Evolutionary conservation across 1,140 invertebrate species (phyloP), one percentile per base, ranked within the genome.

Genomic region (Palaemon carinicauda): DNA sequence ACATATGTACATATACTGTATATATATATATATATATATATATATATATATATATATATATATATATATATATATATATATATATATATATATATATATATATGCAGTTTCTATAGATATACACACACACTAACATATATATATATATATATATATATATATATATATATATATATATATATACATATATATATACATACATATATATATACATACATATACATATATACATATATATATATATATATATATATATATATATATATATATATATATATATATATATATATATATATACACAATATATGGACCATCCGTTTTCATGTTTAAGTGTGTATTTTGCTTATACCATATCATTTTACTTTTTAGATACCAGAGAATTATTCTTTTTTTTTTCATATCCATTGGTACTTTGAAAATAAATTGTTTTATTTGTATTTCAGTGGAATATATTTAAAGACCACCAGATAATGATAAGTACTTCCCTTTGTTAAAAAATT

Each of bases 21-120:
- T 41, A 41, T 41, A 41, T 41, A 41, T 41, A 41, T 41, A 41
- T 41, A 41, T 41, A 41, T 41, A 7, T 41, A 7, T 41, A 7
- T 41, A 41, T 41, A 7, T 41, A 7, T 41, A 41, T 41, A n/a
- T 77, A 41, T 41, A 77, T 41, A 41, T 41, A 77, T 9, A 77
- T 51, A 41, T 77, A 77, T 77, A 41, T 77, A 77, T 77, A n/a
- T 77, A 51, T 77, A 41, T 77, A 77, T 77, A 52, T 77, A 77
- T 77, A 52, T 77, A 77, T 77, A 52, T 77, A 77, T 77, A 52
- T 77, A 77, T 77, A 52, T 77, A 77, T 52, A 52, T 77, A 77
- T 77, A 52, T 77, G 51, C 51, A 77, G 50, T 51, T 77, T 51
- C 5, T 73, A 73, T 73, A 73, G n/a, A 73, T 9, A 73, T 73